Evolutionary conservation across 2,888 invertebrate species (phyloP), one percentile per base, ranked within the genome.

Genomic region (Boloria euphrosyne): DNA sequence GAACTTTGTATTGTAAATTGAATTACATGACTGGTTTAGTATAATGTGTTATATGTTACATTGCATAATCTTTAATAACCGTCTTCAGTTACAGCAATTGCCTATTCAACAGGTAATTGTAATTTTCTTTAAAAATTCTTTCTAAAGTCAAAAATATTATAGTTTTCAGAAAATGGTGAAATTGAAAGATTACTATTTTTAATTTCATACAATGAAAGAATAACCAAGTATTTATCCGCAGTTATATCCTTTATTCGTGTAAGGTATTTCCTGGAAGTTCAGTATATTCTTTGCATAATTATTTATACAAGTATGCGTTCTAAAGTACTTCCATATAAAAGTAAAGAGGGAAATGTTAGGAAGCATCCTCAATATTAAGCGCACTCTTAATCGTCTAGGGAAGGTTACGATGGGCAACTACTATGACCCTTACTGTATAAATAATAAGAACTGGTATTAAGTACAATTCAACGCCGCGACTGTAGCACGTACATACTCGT

Each of bases 341-440:
- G 22, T 47, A 57, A 62, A 51, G 49, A 54, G 61, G 60, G 57
- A 58, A 58, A 65, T 52, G 51, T 61, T 47, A 43, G 60, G 38
- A 68, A 58, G 61, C 16, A 65, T 54, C 58, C 58, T 68, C 61
- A 49, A 49, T 31, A 65, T 53, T 60, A 54, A 65, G 59, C 44
- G 31, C 43, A 47, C 47, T 54, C 14, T 59, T 52, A 55, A 62
- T 65, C 65, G 62, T 58, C 51, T 50, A 60, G 22, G 60, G 17
- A 61, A 65, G 49, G 38, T 61, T 66, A 71, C 71, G 16, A 17
- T 46, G 13, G 43, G 17, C n/a, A 59, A 58, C 10, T 46, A 47
- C 55, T 63, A 43, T 46, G n/a, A 16, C 17, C n/a, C 53, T 65
- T 65, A 6, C 31, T 4, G 4, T 0, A n/a, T 16, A 3, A 13